A percentile compares a stretch with the other conserved stretches of the same genome.
Evolutionary conservation across 2,888 invertebrate genomes (phyloP).

Genomic region (Sesia apiformis): DNA sequence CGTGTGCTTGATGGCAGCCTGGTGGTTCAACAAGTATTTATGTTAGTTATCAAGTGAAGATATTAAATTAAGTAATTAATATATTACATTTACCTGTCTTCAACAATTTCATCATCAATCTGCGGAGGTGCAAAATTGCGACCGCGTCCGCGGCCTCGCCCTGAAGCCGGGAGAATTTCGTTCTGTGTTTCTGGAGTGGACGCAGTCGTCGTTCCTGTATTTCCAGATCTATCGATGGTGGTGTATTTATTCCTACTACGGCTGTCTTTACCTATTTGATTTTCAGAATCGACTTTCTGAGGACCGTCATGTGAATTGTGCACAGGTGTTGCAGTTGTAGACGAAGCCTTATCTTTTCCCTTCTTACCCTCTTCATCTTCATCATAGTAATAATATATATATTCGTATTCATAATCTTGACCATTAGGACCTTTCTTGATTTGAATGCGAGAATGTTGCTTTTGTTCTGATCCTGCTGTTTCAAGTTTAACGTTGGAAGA

Average conservation of each 20-base stretch:
- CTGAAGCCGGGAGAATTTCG: slow-evolving; percentile 75
- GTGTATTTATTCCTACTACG: slow-evolving; percentile 73
- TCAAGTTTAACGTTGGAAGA: slow-evolving; percentile 72
- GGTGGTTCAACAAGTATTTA: slow-evolving; percentile 8
- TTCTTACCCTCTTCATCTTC: slow-evolving; percentile 80
- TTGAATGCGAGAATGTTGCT: slow-evolving; percentile 82
- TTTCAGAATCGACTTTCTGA: slow-evolving; percentile 60
- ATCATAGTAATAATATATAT: slow-evolving; percentile 92
- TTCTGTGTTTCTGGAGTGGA: slow-evolving; percentile 77
- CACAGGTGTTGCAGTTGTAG: slow-evolving; percentile 36
- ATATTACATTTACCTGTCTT: slow-evolving; percentile 52
- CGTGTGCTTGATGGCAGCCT: slow-evolving; percentile 89
- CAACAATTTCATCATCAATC: slow-evolving; percentile 68
- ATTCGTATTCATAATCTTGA: slow-evolving; percentile 93
- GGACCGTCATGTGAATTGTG: slow-evolving; percentile 78
- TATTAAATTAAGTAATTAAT: background rate
- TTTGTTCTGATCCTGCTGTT: slow-evolving; percentile 80
- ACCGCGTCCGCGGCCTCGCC: slow-evolving; percentile 62
- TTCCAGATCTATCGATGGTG: slow-evolving; percentile 63
- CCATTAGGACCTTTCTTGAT: slow-evolving; percentile 92
- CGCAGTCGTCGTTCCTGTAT: slow-evolving; percentile 29
- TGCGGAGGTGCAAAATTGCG: slow-evolving; percentile 60
- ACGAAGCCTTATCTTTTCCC: slow-evolving; percentile 26
- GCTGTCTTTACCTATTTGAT: slow-evolving; percentile 52
- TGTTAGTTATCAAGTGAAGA: background rate